Base-by-base conservation (phyloP, 2,113 vertebrate genomes). In the Fregata magnificens region DNA sequence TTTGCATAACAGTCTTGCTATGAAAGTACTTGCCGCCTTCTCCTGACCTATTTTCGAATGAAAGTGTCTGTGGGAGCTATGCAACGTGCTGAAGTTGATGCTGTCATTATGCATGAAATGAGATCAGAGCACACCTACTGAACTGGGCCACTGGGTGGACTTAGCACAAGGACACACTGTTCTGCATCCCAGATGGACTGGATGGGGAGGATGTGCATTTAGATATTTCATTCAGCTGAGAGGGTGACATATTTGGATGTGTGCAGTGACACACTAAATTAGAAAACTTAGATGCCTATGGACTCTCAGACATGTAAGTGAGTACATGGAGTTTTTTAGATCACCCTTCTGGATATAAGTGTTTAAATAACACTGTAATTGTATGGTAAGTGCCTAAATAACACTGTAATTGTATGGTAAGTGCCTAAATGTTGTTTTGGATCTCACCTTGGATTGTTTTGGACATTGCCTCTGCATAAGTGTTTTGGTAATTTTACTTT, bases 11-110 rank as follows among this genome's bases (percentile, higher is more conserved):
- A 76, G 77, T 13, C 70, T 93, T 95, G 84, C 84, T 87, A 26
- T 49, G 62, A 90, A 85, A 93, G 91, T 76, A 44, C 78, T 91
- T 65, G 50, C 81, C 78, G 65, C 95, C 95, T 94, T 96, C 94
- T 94, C 56, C 40, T 91, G 84, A 82, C 91, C 95, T 94, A 91
- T 87, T 96, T 96, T 94, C 7, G 1, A 36, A 17, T 45, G 36
- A 49, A 71, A 87, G 81, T 72, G 34, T 3, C 49, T 52, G 89
- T 89, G 73, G 86, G 81, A 95, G 91, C 56, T 59, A 16, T 72
- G 70, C 73, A 71, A 8, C 7, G 36, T 12, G 72, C 83, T 86
- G 84, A 82, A 52, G 5, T 17, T 45, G 86, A 82, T 61, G 69
- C 77, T 82, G 89, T 61, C 61, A 16, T 14, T 17, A 91, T 52